Conservation (phyloP, 2,888 invertebrate genomes). For the Nesidiocoris tenuis region DNA sequence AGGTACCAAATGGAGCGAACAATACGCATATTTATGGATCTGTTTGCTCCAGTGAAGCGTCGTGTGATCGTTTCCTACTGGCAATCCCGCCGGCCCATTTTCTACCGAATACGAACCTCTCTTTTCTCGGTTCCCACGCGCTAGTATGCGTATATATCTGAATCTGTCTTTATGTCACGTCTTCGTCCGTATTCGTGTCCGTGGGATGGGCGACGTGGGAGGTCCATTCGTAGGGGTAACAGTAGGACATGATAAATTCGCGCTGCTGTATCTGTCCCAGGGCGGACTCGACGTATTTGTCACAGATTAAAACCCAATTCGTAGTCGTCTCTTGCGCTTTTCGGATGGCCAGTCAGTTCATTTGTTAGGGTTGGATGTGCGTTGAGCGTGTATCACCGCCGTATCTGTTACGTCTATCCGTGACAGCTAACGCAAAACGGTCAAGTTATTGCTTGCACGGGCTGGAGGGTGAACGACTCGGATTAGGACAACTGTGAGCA, state of each 20-base stretch:
- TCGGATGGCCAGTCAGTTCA: not conserved
- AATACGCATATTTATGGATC: constrained; percentile 26
- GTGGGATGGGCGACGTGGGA: not conserved
- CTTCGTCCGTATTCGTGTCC: not conserved
- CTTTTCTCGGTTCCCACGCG: too few species aligned
- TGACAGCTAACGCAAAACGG: not conserved
- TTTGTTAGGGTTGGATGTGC: not conserved
- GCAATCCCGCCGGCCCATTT: too few species aligned
- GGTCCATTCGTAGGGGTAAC: not conserved
- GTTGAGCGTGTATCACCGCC: not conserved
- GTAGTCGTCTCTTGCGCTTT: not conserved
- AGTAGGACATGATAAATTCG: constrained; percentile 17
- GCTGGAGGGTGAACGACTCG: not conserved
- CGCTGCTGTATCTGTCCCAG: not conserved
- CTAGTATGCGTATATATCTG: too few species aligned
- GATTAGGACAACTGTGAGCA: not conserved
- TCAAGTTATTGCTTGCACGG: not conserved
- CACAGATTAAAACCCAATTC: constrained; percentile 17
- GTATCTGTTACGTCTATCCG: not conserved
- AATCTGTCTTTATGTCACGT: too few species aligned
- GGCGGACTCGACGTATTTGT: constrained; percentile 7
- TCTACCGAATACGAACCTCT: too few species aligned
- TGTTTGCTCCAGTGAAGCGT: constrained; percentile 14
- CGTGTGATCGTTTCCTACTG: not conserved
- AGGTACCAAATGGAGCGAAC: constrained; percentile 27